Evolutionary conservation across 64 coral and sea anemone genomes (phyloP).

Genomic region (Porites lutea): DNA sequence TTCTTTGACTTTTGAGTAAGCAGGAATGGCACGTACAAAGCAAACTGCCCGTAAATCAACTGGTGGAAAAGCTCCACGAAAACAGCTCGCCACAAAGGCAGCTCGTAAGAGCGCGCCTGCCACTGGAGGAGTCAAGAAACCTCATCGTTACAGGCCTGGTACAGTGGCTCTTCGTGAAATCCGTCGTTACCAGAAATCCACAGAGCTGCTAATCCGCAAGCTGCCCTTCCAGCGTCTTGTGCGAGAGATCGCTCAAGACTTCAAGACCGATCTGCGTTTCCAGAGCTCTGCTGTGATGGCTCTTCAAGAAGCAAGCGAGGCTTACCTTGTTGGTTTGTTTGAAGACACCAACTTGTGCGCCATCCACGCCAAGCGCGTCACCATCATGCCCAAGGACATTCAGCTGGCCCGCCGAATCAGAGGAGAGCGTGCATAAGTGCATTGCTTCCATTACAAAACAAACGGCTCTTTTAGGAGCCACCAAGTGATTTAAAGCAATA

Average conservation of each 20-base stretch:
- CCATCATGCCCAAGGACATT: slow-evolving; percentile 96
- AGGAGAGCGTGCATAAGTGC: slow-evolving; percentile 57
- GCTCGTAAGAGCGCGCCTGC: slow-evolving; percentile 84
- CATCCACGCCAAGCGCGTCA: slow-evolving; percentile 96
- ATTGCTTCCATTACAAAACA: no score
- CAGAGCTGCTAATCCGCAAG: no score
- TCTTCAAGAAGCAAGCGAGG: no score
- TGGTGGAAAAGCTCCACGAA: slow-evolving; percentile 79
- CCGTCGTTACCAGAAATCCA: neutral
- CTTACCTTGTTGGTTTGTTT: slow-evolving; percentile 49
- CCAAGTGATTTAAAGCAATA: no score
- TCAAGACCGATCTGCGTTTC: no score
- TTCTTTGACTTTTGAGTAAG: no score
- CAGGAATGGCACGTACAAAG: slow-evolving; percentile 67
- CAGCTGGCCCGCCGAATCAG: slow-evolving; percentile 88
- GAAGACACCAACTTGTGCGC: slow-evolving; percentile 98
- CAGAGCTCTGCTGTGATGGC: no score
- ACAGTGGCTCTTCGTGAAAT: slow-evolving; percentile 97
- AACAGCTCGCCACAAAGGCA: slow-evolving; percentile 77
- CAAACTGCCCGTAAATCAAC: slow-evolving; percentile 81
- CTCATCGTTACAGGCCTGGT: slow-evolving; percentile 95
- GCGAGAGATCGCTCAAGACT: no score
- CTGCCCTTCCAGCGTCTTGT: no score
- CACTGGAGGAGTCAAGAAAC: slow-evolving; percentile 83
- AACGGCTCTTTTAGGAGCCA: no score